These are phyloP conservation scores for Bettongia penicillata DNA, from an alignment of 2,113 vertebrate species.

Conservation along the genomic window DNA sequence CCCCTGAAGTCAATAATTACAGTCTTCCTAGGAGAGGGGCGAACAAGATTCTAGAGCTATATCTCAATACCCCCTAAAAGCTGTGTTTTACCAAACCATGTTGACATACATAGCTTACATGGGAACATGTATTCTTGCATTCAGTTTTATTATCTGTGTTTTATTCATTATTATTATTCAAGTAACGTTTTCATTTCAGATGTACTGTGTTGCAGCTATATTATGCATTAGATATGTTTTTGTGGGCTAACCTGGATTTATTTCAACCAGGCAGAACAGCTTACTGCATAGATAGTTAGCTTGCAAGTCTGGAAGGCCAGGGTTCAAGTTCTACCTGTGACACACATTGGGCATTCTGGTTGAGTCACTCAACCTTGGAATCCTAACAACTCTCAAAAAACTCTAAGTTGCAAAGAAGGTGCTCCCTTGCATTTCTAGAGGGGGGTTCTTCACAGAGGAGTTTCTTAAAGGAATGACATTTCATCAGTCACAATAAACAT, in stretches of 20 bases:
- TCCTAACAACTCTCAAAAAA: not conserved
- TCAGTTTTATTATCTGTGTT: not conserved
- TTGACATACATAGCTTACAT: not conserved
- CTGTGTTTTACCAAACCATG: not conserved
- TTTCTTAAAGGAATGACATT: not conserved
- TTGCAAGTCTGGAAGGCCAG: not conserved
- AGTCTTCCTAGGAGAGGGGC: not conserved
- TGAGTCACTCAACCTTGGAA: not conserved
- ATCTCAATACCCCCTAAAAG: not conserved
- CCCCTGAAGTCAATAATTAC: not conserved
- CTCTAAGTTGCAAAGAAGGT: not conserved
- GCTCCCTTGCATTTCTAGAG: not conserved
- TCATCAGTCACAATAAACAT: not conserved
- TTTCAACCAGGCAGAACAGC: no score
- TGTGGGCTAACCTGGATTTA: not conserved
- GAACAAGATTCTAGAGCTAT: not conserved
- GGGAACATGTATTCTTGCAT: not conserved
- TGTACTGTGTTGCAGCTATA: not conserved
- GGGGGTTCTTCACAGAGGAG: not conserved
- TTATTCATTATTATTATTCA: not conserved
- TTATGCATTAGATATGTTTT: not conserved
- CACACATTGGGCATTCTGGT: not conserved
- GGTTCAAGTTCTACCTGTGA: not conserved
- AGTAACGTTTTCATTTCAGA: not conserved
- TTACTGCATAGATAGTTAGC: not conserved